Conservation (phyloP, 2,797 vertebrate species). For the Scolopax bukidnonensis region DNA sequence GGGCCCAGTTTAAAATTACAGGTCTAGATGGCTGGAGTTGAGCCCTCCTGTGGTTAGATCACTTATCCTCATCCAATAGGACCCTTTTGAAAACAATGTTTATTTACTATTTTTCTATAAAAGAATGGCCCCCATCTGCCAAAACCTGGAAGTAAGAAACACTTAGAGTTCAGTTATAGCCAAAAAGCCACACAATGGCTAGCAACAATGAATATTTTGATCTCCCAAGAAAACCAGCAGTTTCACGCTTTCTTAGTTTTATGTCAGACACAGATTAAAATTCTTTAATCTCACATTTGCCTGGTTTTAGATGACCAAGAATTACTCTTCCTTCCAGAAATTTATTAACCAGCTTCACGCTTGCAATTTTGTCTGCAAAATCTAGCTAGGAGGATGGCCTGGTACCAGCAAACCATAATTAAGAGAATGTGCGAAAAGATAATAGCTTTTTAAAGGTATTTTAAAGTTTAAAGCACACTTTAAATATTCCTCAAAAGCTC, state of each 20-base stretch:
- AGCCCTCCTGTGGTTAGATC: background rate
- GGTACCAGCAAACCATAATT: background rate
- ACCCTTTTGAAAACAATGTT: background rate
- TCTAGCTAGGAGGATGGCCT: background rate
- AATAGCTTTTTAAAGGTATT: background rate
- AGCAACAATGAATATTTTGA: background rate
- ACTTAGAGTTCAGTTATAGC: background rate
- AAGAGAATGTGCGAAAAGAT: background rate
- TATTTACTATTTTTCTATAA: background rate
- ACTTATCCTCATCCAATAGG: background rate
- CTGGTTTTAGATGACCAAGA: background rate
- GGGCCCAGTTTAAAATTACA: rapidly evolving
- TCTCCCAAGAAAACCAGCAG: background rate
- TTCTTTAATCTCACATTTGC: background rate
- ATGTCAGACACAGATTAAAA: background rate
- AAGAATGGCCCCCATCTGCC: background rate
- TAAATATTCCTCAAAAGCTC: background rate
- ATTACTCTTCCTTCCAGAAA: background rate
- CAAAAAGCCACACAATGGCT: background rate
- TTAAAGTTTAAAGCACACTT: background rate
- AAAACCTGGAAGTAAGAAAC: background rate
- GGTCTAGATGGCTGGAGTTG: background rate
- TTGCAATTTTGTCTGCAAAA: background rate
- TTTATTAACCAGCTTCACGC: background rate
- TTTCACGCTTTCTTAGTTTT: background rate